Conservation (phyloP, 2,797 vertebrate genomes). For the Sarcoramphus papa region DNA sequence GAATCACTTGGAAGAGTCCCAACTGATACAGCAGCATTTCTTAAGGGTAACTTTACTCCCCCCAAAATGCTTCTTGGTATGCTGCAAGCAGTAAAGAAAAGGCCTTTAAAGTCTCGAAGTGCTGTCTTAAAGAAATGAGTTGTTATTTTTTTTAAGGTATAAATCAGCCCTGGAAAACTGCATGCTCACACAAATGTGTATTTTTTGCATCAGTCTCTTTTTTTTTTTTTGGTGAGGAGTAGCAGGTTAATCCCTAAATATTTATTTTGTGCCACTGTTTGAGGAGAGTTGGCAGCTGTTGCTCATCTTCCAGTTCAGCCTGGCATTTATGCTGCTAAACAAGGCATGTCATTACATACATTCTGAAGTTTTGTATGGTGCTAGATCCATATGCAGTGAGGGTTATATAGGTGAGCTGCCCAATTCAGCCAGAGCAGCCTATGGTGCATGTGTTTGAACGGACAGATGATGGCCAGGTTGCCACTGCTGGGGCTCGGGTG, state of each 20-base stretch:
- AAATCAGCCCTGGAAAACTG: background rate
- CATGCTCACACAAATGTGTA: background rate
- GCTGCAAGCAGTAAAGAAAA: background rate
- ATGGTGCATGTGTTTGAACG: background rate
- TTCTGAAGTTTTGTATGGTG: background rate
- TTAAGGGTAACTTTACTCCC: background rate
- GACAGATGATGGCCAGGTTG: background rate
- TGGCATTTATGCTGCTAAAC: background rate
- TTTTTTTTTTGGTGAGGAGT: too few relatives aligned
- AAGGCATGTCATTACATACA: background rate
- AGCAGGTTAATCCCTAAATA: background rate
- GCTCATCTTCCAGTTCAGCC: background rate
- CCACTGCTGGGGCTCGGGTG: background rate
- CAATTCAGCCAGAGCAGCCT: background rate
- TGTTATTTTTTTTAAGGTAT: background rate
- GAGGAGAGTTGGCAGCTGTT: background rate
- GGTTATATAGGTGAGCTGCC: background rate
- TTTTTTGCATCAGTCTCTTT: background rate
- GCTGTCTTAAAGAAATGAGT: background rate
- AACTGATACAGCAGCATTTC: background rate
- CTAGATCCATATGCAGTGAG: background rate
- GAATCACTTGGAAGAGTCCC: background rate
- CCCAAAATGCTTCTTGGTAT: background rate
- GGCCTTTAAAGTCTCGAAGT: background rate
- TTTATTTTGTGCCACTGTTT: background rate